These are phyloP conservation scores for Coleophora deauratella DNA, from an alignment of 2,888 invertebrate genomes.

Conservation along the genomic window DNA sequence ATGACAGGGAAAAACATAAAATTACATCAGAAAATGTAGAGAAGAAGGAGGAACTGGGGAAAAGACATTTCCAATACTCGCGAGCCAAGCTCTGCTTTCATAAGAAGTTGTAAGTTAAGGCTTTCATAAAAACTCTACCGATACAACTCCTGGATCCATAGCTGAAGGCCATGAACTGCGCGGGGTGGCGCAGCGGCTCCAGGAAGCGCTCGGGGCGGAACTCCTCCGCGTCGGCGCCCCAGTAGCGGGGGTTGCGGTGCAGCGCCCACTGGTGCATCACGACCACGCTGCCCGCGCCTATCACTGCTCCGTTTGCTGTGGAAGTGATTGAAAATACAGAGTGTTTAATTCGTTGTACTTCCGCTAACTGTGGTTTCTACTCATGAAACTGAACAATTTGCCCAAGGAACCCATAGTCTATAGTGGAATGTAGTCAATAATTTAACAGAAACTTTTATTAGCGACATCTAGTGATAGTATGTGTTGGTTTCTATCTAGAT, in stretches of 20 bases:
- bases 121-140: background rate
- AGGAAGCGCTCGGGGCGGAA: slow-evolving; percentile 20
- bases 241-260: slow-evolving; percentile 17
- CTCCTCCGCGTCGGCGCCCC: slow-evolving; percentile 17
- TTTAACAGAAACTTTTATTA: background rate
- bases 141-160: slow-evolving; percentile 16
- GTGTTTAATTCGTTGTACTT: background rate
- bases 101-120: background rate
- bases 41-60: no score
- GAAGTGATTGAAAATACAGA: no score
- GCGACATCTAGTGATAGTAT: no score
- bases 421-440: background rate
- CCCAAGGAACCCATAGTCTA: background rate
- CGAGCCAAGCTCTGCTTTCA: background rate
- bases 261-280: slow-evolving; percentile 14
- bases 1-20: no score
- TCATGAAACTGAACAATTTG: no score
- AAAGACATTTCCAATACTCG: no score
- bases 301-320: background rate
- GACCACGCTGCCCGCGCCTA: background rate
- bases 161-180: slow-evolving; percentile 17
- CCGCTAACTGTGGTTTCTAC: no score
- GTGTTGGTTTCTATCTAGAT: no score
- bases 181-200: slow-evolving; percentile 9
- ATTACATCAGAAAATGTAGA: no score